Conservation (phyloP, 2,113 vertebrate genomes). For the Microtus oregoni region DNA sequence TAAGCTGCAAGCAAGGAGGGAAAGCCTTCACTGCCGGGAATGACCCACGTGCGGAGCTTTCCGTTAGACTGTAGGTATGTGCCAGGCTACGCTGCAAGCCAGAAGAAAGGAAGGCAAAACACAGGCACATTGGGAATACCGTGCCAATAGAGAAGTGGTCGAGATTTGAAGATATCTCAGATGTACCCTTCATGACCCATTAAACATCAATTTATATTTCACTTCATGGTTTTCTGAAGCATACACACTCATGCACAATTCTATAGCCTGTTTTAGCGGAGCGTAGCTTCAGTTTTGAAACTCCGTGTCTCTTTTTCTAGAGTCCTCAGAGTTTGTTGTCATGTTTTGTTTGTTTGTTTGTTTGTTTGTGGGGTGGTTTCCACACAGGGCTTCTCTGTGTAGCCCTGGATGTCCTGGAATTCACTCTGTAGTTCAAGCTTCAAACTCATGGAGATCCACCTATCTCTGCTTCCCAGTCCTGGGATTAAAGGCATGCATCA, state of each 20-base stretch:
- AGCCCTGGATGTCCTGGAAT: not conserved
- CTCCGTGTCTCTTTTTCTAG: not conserved
- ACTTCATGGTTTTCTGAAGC: not conserved
- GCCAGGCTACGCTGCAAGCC: not conserved
- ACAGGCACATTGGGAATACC: not conserved
- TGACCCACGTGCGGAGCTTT: not conserved
- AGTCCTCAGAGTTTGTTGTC: not conserved
- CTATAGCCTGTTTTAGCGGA: not conserved
- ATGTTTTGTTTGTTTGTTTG: not conserved
- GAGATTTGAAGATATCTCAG: not conserved
- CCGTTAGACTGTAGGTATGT: not conserved
- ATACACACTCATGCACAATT: not conserved
- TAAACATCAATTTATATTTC: not conserved
- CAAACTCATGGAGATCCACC: not conserved
- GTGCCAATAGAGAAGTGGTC: not conserved
- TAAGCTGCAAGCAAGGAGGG: not conserved
- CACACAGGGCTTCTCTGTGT: not conserved
- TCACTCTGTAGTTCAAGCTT: not conserved
- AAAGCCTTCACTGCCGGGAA: not conserved
- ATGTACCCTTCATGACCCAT: not conserved
- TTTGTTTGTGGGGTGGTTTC: not conserved
- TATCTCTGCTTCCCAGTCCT: not conserved
- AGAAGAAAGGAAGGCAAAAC: not conserved
- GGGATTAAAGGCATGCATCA: not conserved
- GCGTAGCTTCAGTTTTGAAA: not conserved